phyloP scores from a whole-genome alignment of 2,888 invertebrate genomes.

The Apodemia hepburni region DNA sequence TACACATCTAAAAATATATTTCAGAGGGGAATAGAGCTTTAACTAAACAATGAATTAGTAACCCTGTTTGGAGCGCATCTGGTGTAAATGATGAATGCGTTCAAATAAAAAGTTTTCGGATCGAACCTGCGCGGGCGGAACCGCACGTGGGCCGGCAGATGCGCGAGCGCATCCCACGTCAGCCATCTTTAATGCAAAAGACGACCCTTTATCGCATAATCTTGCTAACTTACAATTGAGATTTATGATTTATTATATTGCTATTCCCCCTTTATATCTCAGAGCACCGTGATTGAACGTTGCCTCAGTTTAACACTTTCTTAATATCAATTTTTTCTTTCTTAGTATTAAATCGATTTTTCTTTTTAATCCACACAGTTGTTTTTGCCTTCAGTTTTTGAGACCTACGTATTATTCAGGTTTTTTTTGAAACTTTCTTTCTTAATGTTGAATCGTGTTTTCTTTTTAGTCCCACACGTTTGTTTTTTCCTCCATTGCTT shows the following conservation, averaged over 20 bases:
- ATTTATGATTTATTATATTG: constrained; percentile 61
- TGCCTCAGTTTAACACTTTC: neutral
- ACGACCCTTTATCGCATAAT: constrained; percentile 59
- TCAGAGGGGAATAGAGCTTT: constrained; percentile 51
- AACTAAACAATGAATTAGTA: constrained; percentile 64
- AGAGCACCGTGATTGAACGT: neutral
- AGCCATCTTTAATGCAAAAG: constrained; percentile 42
- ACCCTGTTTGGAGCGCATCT: constrained; percentile 67
- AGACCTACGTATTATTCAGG: no score
- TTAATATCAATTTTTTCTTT: no score
- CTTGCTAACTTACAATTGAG: constrained; percentile 55
- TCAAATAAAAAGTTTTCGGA: constrained; percentile 56
- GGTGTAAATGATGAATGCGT: constrained; percentile 69
- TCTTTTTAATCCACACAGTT: no score
- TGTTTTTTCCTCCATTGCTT: no score
- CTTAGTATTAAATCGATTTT: neutral
- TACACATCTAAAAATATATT: constrained; percentile 39
- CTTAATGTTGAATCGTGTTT: no score
- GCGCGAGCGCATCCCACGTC: constrained; percentile 58
- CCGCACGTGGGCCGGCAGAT: constrained; percentile 77
- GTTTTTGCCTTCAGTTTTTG: no score
- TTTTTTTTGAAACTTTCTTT: no score
- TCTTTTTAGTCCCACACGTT: no score
- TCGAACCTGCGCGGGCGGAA: constrained; percentile 61
- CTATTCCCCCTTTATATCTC: constrained; percentile 39